A percentile compares a stretch with the other conserved stretches of the same genome.
These are phyloP conservation scores for Anarsia innoxiella DNA, from an alignment of 2,888 invertebrate species.

Conservation along the genomic window DNA sequence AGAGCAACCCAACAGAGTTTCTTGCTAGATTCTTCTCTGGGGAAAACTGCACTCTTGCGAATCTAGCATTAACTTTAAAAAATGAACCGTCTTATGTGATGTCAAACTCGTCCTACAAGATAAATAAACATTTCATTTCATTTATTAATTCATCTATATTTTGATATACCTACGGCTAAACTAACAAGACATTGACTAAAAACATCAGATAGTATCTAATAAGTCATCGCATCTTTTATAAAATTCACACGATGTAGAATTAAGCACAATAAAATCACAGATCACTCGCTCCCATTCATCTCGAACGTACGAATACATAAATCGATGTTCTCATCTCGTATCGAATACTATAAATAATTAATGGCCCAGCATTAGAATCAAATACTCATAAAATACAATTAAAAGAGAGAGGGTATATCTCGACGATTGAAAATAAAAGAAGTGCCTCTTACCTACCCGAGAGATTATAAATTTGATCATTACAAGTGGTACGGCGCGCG, in stretches of 20 bases:
- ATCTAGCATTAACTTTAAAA: no score
- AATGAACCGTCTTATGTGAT: no score
- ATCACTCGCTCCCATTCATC: slow-evolving; percentile 46
- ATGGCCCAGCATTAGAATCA: slow-evolving; percentile 73
- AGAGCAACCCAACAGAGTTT: no score
- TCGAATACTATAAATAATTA: slow-evolving; percentile 74
- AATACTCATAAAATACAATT: slow-evolving; percentile 76
- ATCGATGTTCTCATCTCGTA: slow-evolving; percentile 65
- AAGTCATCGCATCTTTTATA: no score
- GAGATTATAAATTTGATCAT: slow-evolving; percentile 72
- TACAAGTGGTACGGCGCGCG: slow-evolving; percentile 63
- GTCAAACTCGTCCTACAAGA: no score
- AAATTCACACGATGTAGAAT: slow-evolving; percentile 42
- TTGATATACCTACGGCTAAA: no score
- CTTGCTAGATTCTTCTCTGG: no score
- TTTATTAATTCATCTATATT: slow-evolving; percentile 23
- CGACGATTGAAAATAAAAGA: slow-evolving; percentile 63
- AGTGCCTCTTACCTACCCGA: slow-evolving; percentile 62
- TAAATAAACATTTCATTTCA: no score
- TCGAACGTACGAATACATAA: slow-evolving; percentile 55
- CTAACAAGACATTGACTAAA: no score
- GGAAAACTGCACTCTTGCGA: no score
- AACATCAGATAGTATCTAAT: no score
- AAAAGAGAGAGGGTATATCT: slow-evolving; percentile 68
- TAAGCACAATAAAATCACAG: slow-evolving; percentile 41